These are phyloP conservation scores for Drosophila differens DNA, from an alignment of 2,888 invertebrate species.

Conservation along the genomic window DNA sequence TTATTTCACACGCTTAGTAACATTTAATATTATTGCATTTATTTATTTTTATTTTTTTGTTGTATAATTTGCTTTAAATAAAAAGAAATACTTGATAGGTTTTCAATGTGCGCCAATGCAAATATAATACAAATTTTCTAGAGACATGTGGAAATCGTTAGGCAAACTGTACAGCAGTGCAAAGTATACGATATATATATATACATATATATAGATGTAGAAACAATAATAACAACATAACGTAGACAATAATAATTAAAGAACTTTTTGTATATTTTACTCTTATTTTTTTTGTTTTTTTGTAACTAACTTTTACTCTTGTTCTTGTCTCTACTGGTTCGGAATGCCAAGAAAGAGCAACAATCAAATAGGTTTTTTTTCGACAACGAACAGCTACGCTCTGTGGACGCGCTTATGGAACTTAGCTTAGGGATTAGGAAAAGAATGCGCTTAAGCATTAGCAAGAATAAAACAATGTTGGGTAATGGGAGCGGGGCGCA, in stretches of 20 bases:
- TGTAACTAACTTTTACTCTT: slow-evolving; percentile 39
- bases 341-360: slow-evolving; percentile 73
- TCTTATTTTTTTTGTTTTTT: slow-evolving; percentile 5
- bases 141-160: slow-evolving; percentile 47
- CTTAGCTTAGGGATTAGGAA: slow-evolving; percentile 63
- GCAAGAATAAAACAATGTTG: slow-evolving; percentile 64
- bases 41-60: slow-evolving; percentile 18
- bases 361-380: slow-evolving; percentile 32
- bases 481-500: slow-evolving; percentile 33
- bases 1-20: slow-evolving; percentile 46
- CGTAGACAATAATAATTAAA: slow-evolving; percentile 51
- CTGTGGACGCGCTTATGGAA: slow-evolving; percentile 24
- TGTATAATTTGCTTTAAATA: slow-evolving; percentile 39
- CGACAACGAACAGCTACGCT: slow-evolving; percentile 22
- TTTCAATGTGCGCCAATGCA: slow-evolving; percentile 52
- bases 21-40: slow-evolving; percentile 56
- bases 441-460: slow-evolving; percentile 66
- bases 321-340: slow-evolving; percentile 41
- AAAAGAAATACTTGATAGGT: slow-evolving; percentile 75
- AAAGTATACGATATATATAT: slow-evolving; percentile 28
- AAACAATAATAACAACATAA: slow-evolving; percentile 70
- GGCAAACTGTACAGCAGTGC: slow-evolving; percentile 71
- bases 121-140: slow-evolving; percentile 68
- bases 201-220: slow-evolving; percentile 31
- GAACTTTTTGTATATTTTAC: slow-evolving; percentile 38